Percentiles rank a stretch among this genome's conserved stretches.
phyloP scores from a whole-genome alignment of 1,140 invertebrate genomes.

The Anadara kagoshimensis region DNA sequence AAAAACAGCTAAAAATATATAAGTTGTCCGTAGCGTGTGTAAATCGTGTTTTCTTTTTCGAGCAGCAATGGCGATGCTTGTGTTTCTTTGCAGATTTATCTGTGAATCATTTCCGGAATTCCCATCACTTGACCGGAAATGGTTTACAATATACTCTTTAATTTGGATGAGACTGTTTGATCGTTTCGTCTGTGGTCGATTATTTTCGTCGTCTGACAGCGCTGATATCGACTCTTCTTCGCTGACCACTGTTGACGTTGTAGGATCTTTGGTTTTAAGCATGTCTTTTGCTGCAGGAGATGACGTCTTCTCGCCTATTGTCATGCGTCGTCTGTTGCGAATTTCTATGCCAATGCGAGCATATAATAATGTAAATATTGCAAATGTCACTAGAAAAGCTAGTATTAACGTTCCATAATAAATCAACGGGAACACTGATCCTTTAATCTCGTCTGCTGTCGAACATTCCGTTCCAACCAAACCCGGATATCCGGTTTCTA shows the following conservation, averaged over 20 bases:
- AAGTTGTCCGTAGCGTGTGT: slow-evolving; percentile 34
- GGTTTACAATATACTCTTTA: slow-evolving; percentile 11
- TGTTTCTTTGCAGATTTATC: too few relatives aligned
- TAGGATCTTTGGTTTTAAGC: background rate
- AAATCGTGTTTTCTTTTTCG: too few relatives aligned
- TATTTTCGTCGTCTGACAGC: slow-evolving; percentile 25
- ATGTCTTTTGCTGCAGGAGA: slow-evolving; percentile 1
- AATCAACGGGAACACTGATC: slow-evolving; percentile 37
- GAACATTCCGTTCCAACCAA: slow-evolving; percentile 52
- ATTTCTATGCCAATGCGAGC: slow-evolving; percentile 50
- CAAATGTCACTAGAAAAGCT: slow-evolving; percentile 45
- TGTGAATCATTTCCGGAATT: slow-evolving; percentile 2
- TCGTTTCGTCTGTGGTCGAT: slow-evolving; percentile 2
- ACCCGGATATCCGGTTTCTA: slow-evolving; percentile 23
- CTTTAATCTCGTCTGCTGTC: slow-evolving; percentile 40
- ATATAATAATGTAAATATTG: slow-evolving; percentile 46
- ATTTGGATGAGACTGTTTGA: slow-evolving; percentile 6
- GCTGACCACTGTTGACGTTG: slow-evolving; percentile 11
- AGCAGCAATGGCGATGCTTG: too few relatives aligned
- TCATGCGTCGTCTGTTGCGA: slow-evolving; percentile 37
- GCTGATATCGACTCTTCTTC: slow-evolving; percentile 30
- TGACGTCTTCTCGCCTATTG: slow-evolving; percentile 34
- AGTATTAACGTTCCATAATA: slow-evolving; percentile 50
- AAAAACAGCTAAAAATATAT: slow-evolving; percentile 52
- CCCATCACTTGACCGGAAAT: slow-evolving; percentile 4